Evolutionary conservation across 2,888 invertebrate genomes (phyloP), one percentile per base, ranked within the genome.

Genomic region (Amiota communis): DNA sequence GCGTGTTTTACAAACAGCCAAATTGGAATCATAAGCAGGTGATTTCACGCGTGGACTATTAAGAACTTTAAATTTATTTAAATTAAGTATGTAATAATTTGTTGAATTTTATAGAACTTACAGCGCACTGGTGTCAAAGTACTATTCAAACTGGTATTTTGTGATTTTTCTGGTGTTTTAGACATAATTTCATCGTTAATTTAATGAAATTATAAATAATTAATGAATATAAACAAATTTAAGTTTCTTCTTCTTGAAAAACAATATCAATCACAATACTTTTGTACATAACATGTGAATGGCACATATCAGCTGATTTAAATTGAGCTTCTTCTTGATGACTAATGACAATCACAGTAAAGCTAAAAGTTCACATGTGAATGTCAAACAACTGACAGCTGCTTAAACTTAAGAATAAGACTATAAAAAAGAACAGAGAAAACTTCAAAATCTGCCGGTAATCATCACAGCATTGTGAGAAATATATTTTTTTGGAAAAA

Each of bases 101-200:
- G 3, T 9, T 23, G 0, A 0, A 15, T 2, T 8, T 46, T 51
- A 23, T 10, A 11, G 0, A 17, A 80, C 80, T 84, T 78, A 88
- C 87, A 86, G 48, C 85, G 81, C 15, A 88, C 82, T 9, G 87
- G 87, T 0, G 87, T 88, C 63, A 88, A 48, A 0, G 77, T 79
- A 0, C 49, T 36, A 64, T 67, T 76, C 36, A 73, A 61, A 57
- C 51, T 72, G 3, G 57, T 2, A 9, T 78, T 72, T 15, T 1
- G 8, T 2, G 11, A 10, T 13, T 78, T 78, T 23, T 76, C 74
- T 1, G 78, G 78, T 11, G 78, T 77, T 73, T 71, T 57, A 70
- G 71, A 47, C 72, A 70, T 72, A 6, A 36, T 36, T 6, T 4
- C 73, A 36, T 11, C 10, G 10, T 15, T 10, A 57, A 59, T 6